Evolutionary conservation across 2,888 invertebrate genomes (phyloP), one percentile per base, ranked within the genome.

Genomic region (Galeopsomyia nigrocyanea): DNA sequence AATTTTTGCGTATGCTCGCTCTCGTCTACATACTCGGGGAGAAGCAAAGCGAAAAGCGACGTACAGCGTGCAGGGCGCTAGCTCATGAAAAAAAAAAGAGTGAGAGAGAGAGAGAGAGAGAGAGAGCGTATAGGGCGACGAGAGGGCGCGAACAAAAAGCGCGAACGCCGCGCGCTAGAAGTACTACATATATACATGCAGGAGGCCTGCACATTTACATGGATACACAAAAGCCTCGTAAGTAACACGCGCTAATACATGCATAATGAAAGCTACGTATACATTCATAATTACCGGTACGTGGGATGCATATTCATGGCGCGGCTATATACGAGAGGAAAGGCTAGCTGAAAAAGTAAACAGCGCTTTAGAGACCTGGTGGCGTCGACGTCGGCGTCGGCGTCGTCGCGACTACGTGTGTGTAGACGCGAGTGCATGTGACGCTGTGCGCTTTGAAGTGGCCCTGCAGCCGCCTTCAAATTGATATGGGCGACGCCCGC

Each of bases 231-330:
- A 77, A 77, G 75, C 67, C 71, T 67, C 70, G 58, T 75, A 73
- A 76, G 67, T 77, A 75, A 77, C 75, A 76, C 69, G 70, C 71
- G 76, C 75, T 77, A 76, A 76, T 77, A 75, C 75, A 77, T 76
- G 75, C 76, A 77, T 77, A 75, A 76, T 77, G 76, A 67, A 76
- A 74, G 77, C 39, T 76, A 71, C 56, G 71, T 74, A 76, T 75
- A 79, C 77, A 75, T 77, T 77, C 75, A 75, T 79, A 78, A 78
- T 77, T 76, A 78, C 77, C 74, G 74, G 76, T 75, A 75, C 75
- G 76, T 75, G 77, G 71, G 71, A 77, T 78, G 77, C 76, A 78
- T 78, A 78, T 78, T 78, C 78, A 78, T 78, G 58, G 7, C 19
- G 7, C 46, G 47, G 46, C 58, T 55, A n/a, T 55, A n/a, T 22